Evolutionary conservation across 2,888 invertebrate species (phyloP).

Genomic region (Tuberolachnus salignus): DNA sequence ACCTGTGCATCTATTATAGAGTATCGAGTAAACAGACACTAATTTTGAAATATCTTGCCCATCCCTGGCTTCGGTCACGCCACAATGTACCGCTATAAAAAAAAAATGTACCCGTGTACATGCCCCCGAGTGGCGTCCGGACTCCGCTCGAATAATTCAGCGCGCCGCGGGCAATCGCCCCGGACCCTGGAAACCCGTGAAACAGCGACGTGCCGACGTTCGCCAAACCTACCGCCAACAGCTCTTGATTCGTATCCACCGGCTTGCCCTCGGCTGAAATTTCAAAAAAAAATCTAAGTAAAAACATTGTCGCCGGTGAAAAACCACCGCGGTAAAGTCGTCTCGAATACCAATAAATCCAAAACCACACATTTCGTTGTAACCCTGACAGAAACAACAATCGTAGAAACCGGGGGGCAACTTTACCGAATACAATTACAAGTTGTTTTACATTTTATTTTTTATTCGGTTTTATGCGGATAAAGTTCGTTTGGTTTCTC

Average conservation of each 20-base stretch:
- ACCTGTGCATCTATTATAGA: too few relatives aligned
- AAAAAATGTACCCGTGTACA: constrained; percentile 72
- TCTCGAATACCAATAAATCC: not conserved
- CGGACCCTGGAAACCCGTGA: constrained; percentile 84
- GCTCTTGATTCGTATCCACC: constrained; percentile 89
- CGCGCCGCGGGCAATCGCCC: constrained; percentile 83
- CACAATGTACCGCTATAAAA: not conserved
- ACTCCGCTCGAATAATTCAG: constrained; percentile 90
- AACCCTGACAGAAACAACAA: too few relatives aligned
- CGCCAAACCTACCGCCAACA: constrained; percentile 82
- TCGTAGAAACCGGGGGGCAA: too few relatives aligned
- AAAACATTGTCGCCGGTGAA: not conserved
- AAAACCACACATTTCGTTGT: too few relatives aligned
- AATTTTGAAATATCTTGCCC: not conserved
- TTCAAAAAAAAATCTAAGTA: not conserved
- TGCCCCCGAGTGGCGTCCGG: constrained; percentile 82
- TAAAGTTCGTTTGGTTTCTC: too few relatives aligned
- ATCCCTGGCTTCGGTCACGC: not conserved
- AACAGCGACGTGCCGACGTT: constrained; percentile 86
- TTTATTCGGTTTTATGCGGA: too few relatives aligned
- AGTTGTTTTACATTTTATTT: too few relatives aligned
- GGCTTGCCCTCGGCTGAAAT: constrained; percentile 69
- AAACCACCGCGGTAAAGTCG: not conserved
- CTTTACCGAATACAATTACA: too few relatives aligned
- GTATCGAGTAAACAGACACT: too few relatives aligned